A percentile compares a stretch with the other conserved stretches of the same genome.
Evolutionary conservation across 2,113 vertebrate species (phyloP).

Genomic region (Mobula birostris): DNA sequence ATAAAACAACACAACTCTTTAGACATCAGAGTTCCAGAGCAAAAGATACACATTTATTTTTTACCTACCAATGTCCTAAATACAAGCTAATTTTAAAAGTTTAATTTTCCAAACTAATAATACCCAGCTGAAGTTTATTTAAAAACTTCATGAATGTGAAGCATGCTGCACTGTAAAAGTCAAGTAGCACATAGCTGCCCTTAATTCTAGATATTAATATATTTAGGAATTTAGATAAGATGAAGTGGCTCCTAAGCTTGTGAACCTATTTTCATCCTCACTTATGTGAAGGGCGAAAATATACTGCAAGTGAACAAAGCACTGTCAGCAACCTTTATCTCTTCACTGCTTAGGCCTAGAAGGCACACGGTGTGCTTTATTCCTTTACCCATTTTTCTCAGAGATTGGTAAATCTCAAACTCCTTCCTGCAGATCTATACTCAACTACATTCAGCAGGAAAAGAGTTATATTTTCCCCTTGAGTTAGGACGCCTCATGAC

Average conservation of each 20-base stretch:
- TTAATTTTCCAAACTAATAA: slow-evolving; percentile 8
- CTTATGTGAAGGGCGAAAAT: slow-evolving; percentile 52
- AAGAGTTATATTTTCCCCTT: slow-evolving; percentile 99
- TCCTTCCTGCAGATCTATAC: slow-evolving; percentile 98
- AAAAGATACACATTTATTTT: not conserved
- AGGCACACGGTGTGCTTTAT: slow-evolving; percentile 84
- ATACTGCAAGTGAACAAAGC: slow-evolving; percentile 73
- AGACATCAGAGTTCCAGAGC: not conserved
- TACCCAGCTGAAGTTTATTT: not conserved
- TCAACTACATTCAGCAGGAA: slow-evolving; percentile 79
- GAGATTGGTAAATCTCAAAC: slow-evolving; percentile 91
- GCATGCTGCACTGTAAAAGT: not conserved
- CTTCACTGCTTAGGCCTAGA: slow-evolving; percentile 76
- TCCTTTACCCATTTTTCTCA: slow-evolving; percentile 96
- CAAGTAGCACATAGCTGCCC: not conserved
- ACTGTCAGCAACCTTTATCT: slow-evolving; percentile 67
- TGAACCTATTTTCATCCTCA: slow-evolving; percentile 63
- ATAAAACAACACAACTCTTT: slow-evolving; percentile 5
- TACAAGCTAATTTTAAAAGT: not conserved
- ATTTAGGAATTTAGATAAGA: slow-evolving; percentile 11
- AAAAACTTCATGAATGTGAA: not conserved
- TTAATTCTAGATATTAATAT: slow-evolving; percentile 15
- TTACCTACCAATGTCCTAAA: not conserved
- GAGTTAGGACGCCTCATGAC: slow-evolving; percentile 99
- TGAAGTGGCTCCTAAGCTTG: slow-evolving; percentile 43